A percentile compares a stretch with the other conserved stretches of the same genome.
phyloP scores from a whole-genome alignment of 2,113 vertebrate genomes.

The Lophius piscatorius region DNA sequence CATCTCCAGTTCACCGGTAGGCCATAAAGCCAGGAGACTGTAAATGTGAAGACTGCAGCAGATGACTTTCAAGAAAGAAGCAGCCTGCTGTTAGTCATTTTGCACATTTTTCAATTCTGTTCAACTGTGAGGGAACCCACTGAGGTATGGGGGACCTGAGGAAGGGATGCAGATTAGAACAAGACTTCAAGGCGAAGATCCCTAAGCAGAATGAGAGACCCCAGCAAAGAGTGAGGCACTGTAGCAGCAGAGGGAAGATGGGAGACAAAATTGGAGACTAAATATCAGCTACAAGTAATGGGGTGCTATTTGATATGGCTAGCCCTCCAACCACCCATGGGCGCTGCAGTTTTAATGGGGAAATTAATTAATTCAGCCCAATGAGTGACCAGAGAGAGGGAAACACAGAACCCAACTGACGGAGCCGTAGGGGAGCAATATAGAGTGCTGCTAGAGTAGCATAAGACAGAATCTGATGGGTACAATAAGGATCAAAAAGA shows the following conservation, averaged over 20 bases:
- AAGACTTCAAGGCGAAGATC: conserved; percentile 77
- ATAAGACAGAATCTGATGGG: conserved; percentile 73
- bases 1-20: conserved; percentile 78
- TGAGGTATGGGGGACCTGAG: conserved; percentile 48
- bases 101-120: conserved; percentile 36
- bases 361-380: conserved; percentile 70
- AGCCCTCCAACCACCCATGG: conserved; percentile 74
- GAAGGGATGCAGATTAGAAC: conserved; percentile 64
- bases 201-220: conserved; percentile 80
- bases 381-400: conserved; percentile 81
- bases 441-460: conserved; percentile 80
- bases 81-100: conserved; percentile 66
- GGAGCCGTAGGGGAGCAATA: conserved; percentile 84
- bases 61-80: conserved; percentile 78
- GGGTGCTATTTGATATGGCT: conserved; percentile 64
- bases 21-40: conserved; percentile 85
- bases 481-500: conserved; percentile 87
- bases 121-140: conserved; percentile 53
- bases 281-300: conserved; percentile 80
- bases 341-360: conserved; percentile 71
- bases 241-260: conserved; percentile 78
- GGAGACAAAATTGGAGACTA: conserved; percentile 69
- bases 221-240: conserved; percentile 82
- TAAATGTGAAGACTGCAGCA: conserved; percentile 86
- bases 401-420: conserved; percentile 81